phyloP scores from a whole-genome alignment of 2,888 invertebrate species.

The Octodonta nipae region DNA sequence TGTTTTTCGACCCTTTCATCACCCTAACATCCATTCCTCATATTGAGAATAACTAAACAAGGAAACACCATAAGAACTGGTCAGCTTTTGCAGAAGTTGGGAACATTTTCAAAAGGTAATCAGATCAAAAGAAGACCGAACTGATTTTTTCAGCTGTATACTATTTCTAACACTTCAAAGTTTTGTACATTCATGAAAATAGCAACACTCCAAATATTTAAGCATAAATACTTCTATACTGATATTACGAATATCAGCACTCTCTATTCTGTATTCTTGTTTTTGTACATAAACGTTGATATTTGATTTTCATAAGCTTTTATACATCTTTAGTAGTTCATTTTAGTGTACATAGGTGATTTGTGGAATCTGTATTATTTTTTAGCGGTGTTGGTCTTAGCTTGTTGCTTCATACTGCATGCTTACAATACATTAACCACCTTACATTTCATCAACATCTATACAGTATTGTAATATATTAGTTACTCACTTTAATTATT shows the following conservation, averaged over 20 bases:
- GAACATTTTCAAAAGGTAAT: slow-evolving; percentile 9
- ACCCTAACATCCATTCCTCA: slow-evolving; percentile 5
- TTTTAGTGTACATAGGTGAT: too few relatives aligned
- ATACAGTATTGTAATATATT: slow-evolving; percentile 16
- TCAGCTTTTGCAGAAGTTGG: slow-evolving; percentile 10
- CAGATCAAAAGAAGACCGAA: slow-evolving; percentile 8
- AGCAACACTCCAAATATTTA: slow-evolving; percentile 30
- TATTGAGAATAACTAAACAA: slow-evolving; percentile 14
- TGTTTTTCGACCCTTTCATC: slow-evolving; percentile 23
- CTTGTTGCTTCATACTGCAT: too few relatives aligned
- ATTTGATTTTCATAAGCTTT: too few relatives aligned
- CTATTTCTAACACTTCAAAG: slow-evolving; percentile 23
- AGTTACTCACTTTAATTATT: slow-evolving; percentile 24
- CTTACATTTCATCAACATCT: slow-evolving; percentile 9
- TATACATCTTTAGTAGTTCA: too few relatives aligned
- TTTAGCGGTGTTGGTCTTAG: too few relatives aligned
- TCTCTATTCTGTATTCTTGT: too few relatives aligned
- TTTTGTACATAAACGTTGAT: too few relatives aligned
- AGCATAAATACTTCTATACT: slow-evolving; percentile 12
- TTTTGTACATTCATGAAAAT: slow-evolving; percentile 26
- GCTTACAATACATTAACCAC: slow-evolving; percentile 18
- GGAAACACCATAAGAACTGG: slow-evolving; percentile 23
- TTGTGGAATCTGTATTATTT: too few relatives aligned
- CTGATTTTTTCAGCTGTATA: slow-evolving; percentile 20
- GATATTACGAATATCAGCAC: too few relatives aligned